Conservation (phyloP, 2,113 vertebrate species). For the Nannospalax galili region DNA sequence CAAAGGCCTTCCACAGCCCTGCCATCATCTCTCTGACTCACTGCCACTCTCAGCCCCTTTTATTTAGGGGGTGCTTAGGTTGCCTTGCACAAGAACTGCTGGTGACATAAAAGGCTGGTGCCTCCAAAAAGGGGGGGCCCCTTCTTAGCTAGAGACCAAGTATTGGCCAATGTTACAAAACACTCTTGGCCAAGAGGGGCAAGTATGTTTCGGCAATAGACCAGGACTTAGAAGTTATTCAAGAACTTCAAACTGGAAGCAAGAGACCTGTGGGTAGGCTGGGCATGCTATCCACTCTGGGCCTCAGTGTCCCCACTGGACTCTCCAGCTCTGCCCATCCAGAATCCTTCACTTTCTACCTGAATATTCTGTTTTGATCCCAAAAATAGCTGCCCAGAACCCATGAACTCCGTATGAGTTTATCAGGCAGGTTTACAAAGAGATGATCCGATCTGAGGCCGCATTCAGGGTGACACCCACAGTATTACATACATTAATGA, state of each 20-base stretch:
- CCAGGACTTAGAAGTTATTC: background rate
- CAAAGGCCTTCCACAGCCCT: background rate
- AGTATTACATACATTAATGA: background rate
- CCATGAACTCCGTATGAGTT: background rate
- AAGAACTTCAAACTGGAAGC: background rate
- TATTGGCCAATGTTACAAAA: conserved; percentile 52
- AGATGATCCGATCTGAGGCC: background rate
- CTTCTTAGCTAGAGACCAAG: background rate
- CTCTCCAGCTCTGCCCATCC: background rate
- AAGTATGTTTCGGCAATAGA: background rate
- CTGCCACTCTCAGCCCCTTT: background rate
- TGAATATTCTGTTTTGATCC: background rate
- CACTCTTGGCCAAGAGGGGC: conserved; percentile 24
- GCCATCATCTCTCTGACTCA: conserved; percentile 6
- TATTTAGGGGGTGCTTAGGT: background rate
- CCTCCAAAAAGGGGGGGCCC: background rate
- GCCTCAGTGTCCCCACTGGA: background rate
- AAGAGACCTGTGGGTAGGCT: background rate
- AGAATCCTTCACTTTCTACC: background rate
- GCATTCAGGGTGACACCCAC: background rate
- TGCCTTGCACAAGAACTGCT: conserved; percentile 42
- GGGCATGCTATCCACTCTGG: background rate
- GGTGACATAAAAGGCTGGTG: background rate
- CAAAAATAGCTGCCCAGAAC: background rate
- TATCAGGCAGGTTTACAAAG: background rate